Base-by-base conservation (phyloP, 2,113 vertebrate species). In the Odontophorus gujanensis region DNA sequence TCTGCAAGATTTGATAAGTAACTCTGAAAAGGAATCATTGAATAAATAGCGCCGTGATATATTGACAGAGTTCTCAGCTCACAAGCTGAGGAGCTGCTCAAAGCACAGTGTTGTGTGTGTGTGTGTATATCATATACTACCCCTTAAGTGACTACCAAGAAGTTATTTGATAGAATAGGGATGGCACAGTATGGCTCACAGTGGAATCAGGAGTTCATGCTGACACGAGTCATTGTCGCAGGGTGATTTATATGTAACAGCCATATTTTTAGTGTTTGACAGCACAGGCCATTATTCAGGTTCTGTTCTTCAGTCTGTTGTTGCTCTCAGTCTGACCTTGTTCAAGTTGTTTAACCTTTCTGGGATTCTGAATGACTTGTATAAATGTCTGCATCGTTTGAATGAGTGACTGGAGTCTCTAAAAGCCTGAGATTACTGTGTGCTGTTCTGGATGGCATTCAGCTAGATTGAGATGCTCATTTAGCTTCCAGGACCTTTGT, bases 1-100 rank as follows among this genome's bases (percentile, higher is more conserved):
- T 45, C 66, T 86, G 55, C 43, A 45, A 34, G 36, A 42, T 53
- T 86, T 90, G 36, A 30, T 78, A 47, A 50, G 2, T 66, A 57
- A 30, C 30, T 65, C 63, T 65, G 77, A 12, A 71, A 63, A 86
- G 61, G 51, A 89, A 16, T 81, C 47, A 30, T 9, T 75, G 62
- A 55, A 50, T 42, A 20, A 77, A 51, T 13, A 53, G 24, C 2
- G 0, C 28, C 7, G 0, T 26, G 57, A 43, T 18, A 13, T 7
- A 17, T 4, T 75, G 73, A 26, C 38, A 74, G 82, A 85, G 65
- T 61, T n/a, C 55, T 42, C 81, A 34, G 89, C 61, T 86, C 57
- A 20, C 1, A 16, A 74, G 73, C 42, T 61, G 67, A 57, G 58
- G n/a, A 59, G 11, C 47, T 69, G 7, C 32, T 68, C 45, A 67